Evolutionary conservation across 2,797 vertebrate species (phyloP), one percentile per base, ranked within the genome.

Genomic region (Eurystomus glaucurus): DNA sequence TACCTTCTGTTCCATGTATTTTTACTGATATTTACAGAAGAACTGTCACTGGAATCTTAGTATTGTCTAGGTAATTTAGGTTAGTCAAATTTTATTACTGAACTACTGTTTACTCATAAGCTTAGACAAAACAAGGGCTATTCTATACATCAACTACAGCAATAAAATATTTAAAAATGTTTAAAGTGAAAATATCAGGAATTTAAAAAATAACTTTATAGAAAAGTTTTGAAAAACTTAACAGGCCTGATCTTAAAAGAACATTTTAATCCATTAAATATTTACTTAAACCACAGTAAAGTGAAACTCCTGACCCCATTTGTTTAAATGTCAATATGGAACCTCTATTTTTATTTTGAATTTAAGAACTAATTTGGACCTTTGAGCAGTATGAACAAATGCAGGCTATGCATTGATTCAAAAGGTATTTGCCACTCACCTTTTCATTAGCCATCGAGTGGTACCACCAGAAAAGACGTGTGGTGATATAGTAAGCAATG

Each of bases 391-490:
- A 74, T 33, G 37, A 70, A 88, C n/a, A 88, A 78, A 35, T 15
- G 20, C 17, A 85, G 28, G 20, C 16, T 37, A 33, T 8, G 25
- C 5, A 9, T 4, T 19, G 35, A 74, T 58, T 45, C 76, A 50
- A 5, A 55, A 72, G 14, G 8, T 20, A 31, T 29, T 14, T 61
- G 39, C 4, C 43, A 77, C 98, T 98, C 92, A 99, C 99, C 99
- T 99, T 99, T 96, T 99, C 98, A 68, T 99, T 99, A 94, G 99
- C 99, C 99, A 99, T 99, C 8, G 99, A 99, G 92, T 99, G 99
- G 98, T 99, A 99, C 99, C 99, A 99, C 99, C 99, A 99, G 97
- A 99, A 99, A 35, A 99, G 99, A n/a, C 99, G 98, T 0, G 99
- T 99, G 26, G 99, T 99, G 98, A 99, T 99, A 28, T 99, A 99